Evolutionary conservation across 2,113 vertebrate genomes (phyloP).

Genomic region (Chamaea fasciata): DNA sequence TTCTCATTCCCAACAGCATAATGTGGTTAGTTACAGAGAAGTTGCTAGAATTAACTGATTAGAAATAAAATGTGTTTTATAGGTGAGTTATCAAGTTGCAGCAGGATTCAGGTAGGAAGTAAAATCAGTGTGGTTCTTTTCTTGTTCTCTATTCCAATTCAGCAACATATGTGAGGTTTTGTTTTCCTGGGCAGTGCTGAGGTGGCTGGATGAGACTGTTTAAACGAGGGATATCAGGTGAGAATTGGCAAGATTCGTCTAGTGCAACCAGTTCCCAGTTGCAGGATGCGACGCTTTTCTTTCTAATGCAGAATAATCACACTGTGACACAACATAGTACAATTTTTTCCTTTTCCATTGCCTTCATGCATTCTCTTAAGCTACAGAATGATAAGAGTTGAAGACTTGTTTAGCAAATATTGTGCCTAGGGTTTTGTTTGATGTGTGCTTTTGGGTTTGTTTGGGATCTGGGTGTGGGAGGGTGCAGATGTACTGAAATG

Average conservation of each 20-base stretch:
- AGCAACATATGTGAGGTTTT: not conserved
- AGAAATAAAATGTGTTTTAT: not conserved
- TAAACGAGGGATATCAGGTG: not conserved
- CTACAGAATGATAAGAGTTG: not conserved
- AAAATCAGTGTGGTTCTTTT: not conserved
- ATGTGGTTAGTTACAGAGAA: not conserved
- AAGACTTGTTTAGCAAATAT: not conserved
- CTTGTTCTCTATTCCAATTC: not conserved
- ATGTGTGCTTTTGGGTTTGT: not conserved
- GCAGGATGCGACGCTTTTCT: not conserved
- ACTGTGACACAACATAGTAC: rapidly evolving
- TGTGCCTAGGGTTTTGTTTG: not conserved
- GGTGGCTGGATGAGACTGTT: not conserved
- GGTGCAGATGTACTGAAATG: not conserved
- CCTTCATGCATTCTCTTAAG: not conserved
- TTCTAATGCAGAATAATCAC: not conserved
- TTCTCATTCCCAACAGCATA: not conserved
- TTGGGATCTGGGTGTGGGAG: not conserved
- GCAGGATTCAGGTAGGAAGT: not conserved
- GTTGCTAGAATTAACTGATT: not conserved
- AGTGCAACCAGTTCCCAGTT: not conserved
- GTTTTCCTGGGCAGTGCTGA: not conserved
- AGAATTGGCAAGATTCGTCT: not conserved
- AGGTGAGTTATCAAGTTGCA: not conserved
- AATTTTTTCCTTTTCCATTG: not conserved